phyloP scores from a whole-genome alignment of 2,888 invertebrate genomes.

The Criorhina ranunculi region DNA sequence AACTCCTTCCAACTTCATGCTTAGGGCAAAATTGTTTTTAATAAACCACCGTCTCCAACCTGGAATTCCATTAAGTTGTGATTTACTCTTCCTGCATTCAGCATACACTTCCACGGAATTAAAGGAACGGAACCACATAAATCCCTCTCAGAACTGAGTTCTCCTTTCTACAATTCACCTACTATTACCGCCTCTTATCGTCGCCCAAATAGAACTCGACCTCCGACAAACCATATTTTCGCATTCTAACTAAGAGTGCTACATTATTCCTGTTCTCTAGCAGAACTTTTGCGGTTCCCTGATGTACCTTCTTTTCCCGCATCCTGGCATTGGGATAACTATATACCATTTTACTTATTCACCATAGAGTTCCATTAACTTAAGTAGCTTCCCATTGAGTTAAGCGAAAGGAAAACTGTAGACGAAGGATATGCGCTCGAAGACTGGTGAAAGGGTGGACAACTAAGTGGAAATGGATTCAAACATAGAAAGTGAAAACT shows the following conservation, averaged over 20 bases:
- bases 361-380: conserved; percentile 52
- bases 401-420: conserved; percentile 27
- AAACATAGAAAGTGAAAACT: conserved; percentile 57
- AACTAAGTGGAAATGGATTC: conserved; percentile 27
- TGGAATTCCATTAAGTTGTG: not conserved
- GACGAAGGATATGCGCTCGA: conserved; percentile 26
- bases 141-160: conserved; percentile 9
- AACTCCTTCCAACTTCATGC: too few species aligned
- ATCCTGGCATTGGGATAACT: not conserved
- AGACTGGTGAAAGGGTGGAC: not conserved
- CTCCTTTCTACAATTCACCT: conserved; percentile 19
- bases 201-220: conserved; percentile 18
- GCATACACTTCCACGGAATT: not conserved
- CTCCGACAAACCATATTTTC: conserved; percentile 31
- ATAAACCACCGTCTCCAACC: not conserved
- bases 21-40: not conserved
- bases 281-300: conserved; percentile 34
- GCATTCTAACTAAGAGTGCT: conserved; percentile 33
- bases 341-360: conserved; percentile 37
- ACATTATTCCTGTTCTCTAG: not conserved
- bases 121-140: conserved; percentile 24
- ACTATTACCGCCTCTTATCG: not conserved
- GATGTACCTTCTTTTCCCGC: conserved; percentile 2
- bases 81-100: not conserved
- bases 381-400: conserved; percentile 55